Evolutionary conservation across 2,113 vertebrate species (phyloP).

Genomic region (Apodemus sylvaticus): DNA sequence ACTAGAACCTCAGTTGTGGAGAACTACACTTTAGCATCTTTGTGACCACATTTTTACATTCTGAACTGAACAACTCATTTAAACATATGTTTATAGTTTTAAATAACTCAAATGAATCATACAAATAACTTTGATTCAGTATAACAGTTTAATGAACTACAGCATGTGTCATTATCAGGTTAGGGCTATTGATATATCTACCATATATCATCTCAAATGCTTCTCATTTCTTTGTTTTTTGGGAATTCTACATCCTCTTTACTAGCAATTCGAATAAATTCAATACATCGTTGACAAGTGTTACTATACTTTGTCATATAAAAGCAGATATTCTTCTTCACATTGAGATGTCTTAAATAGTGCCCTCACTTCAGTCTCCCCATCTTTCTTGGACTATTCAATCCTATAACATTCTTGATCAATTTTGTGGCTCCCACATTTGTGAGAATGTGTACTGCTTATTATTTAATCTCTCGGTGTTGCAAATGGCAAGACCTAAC

Average conservation of each 20-base stretch:
- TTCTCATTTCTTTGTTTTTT: neutral
- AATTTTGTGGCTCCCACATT: neutral
- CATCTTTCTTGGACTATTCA: neutral
- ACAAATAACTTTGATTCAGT: neutral
- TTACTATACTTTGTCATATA: neutral
- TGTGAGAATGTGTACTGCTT: neutral
- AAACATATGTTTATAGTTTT: neutral
- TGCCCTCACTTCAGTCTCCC: neutral
- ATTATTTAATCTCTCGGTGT: neutral
- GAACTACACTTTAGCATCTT: neutral
- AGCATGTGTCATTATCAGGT: neutral
- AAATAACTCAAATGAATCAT: neutral
- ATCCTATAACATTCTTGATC: neutral
- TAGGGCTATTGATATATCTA: neutral
- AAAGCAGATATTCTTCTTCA: neutral
- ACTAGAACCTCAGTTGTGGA: neutral
- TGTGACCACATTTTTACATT: neutral
- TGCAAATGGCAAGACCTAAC: neutral
- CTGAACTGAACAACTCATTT: neutral
- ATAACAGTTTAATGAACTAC: neutral
- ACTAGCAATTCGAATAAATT: neutral
- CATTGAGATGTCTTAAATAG: neutral
- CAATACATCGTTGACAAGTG: neutral
- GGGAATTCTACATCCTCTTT: neutral
- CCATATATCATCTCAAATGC: neutral